Conservation (phyloP, 2,888 invertebrate species). For the Candidula unifasciata region DNA sequence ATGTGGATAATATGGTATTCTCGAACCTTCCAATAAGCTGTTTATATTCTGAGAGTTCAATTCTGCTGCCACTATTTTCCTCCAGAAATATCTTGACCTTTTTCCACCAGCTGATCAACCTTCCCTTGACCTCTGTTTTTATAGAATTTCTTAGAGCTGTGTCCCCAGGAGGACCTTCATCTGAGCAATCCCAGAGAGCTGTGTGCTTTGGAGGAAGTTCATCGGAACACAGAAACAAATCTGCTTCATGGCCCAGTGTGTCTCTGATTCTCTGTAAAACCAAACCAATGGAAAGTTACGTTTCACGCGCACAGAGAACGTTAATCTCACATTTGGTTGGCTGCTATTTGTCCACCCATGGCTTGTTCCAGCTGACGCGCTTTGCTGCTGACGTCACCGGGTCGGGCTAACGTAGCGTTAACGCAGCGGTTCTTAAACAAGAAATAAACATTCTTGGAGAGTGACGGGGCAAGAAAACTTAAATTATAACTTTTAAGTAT, state of each 20-base stretch:
- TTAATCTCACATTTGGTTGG: too few relatives aligned
- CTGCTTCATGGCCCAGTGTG: constrained; percentile 21
- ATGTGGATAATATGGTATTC: too few relatives aligned
- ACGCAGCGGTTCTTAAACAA: too few relatives aligned
- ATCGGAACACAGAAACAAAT: constrained; percentile 49
- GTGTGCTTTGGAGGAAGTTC: constrained; percentile 43
- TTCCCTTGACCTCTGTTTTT: not conserved
- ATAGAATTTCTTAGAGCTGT: constrained; percentile 43
- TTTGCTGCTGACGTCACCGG: too few relatives aligned
- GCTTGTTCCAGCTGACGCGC: too few relatives aligned
- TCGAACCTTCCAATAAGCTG: constrained; percentile 52
- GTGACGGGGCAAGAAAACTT: too few relatives aligned
- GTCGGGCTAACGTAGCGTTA: too few relatives aligned
- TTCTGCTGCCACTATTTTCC: not conserved
- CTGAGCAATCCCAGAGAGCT: constrained; percentile 49
- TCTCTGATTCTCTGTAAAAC: not conserved
- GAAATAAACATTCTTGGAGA: too few relatives aligned
- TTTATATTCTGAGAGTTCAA: constrained; percentile 13
- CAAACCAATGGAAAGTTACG: too few relatives aligned
- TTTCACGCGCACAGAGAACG: too few relatives aligned
- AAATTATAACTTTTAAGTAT: too few relatives aligned
- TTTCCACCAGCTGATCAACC: constrained; percentile 48
- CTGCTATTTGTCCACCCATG: too few relatives aligned
- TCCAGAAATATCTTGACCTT: not conserved
- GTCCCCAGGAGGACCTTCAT: constrained; percentile 45